phyloP scores from a whole-genome alignment of 1,140 invertebrate species.

The Chironomus tepperi region DNA sequence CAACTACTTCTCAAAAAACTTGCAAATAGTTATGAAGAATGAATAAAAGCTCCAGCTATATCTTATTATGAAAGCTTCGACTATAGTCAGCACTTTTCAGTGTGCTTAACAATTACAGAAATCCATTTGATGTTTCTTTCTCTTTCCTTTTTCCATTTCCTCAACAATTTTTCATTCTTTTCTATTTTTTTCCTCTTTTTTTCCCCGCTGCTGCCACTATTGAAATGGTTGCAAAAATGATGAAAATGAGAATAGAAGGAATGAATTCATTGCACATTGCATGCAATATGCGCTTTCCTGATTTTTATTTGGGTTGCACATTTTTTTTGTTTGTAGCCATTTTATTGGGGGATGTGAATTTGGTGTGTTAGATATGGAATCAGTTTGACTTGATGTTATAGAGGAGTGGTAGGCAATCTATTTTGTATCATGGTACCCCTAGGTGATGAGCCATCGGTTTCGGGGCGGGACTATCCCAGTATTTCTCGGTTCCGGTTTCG shows the following conservation, averaged over 20 bases:
- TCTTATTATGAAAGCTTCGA: constrained; percentile 10
- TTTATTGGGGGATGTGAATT: no score
- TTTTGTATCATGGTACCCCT: no score
- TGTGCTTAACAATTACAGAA: constrained; percentile 7
- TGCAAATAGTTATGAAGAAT: not conserved
- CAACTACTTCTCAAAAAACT: not conserved
- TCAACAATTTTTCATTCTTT: not conserved
- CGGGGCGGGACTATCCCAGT: no score
- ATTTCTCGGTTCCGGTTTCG: no score
- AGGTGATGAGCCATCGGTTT: no score
- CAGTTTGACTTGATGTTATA: no score
- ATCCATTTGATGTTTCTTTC: constrained; percentile 1
- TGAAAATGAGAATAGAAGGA: not conserved
- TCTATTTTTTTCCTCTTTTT: no score
- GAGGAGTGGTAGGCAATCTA: no score
- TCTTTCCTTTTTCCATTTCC: not conserved
- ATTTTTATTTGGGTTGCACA: not conserved
- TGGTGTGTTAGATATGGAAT: no score
- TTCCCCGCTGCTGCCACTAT: no score
- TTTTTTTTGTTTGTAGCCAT: no score
- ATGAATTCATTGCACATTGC: not conserved
- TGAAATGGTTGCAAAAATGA: no score
- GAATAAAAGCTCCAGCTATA: not conserved
- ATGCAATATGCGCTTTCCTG: constrained; percentile 5
- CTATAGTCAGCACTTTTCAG: constrained; percentile 4